Evolutionary conservation across 1,140 invertebrate species (phyloP).

Genomic region (Cydia pomonella): DNA sequence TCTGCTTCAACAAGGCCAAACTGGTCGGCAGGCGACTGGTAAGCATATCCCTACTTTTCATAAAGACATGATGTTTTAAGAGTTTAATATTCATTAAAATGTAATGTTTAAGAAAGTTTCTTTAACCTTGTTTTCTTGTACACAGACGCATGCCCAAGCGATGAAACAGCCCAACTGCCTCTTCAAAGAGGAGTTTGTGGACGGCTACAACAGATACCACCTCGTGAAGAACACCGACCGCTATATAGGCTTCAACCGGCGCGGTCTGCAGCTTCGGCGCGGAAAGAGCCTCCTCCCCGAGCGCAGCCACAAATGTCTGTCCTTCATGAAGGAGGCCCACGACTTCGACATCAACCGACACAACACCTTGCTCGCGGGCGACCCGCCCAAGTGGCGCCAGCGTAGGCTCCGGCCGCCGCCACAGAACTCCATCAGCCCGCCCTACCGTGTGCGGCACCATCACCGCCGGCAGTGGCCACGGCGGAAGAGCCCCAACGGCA

Average conservation of each 20-base stretch:
- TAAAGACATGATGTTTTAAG: too few species aligned
- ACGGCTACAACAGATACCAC: conserved; percentile 75
- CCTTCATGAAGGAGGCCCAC: conserved; percentile 70
- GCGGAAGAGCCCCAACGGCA: conserved; percentile 73
- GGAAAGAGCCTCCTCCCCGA: conserved; percentile 59
- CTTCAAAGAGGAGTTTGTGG: conserved; percentile 74
- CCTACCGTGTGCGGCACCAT: conserved; percentile 66
- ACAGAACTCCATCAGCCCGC: conserved; percentile 66
- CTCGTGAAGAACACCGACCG: conserved; percentile 71
- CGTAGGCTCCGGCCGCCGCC: conserved; percentile 65
- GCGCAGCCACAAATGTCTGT: conserved; percentile 66
- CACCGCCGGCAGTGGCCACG: conserved; percentile 66
- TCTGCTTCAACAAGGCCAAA: conserved; percentile 72
- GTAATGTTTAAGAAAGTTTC: conserved; percentile 12
- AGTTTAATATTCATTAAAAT: conserved; percentile 5
- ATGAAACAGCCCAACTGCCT: conserved; percentile 73
- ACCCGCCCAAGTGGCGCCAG: conserved; percentile 63
- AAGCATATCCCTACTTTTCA: conserved; percentile 41
- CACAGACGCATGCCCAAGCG: conserved; percentile 71
- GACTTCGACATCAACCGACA: conserved; percentile 73
- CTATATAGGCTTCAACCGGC: conserved; percentile 75
- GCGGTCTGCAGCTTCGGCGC: conserved; percentile 64
- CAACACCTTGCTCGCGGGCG: conserved; percentile 62
- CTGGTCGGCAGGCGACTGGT: conserved; percentile 74
- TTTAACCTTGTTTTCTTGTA: conserved; percentile 39